These are phyloP conservation scores for Sorex fumeus DNA, from an alignment of 2,113 vertebrate species.

Conservation along the genomic window DNA sequence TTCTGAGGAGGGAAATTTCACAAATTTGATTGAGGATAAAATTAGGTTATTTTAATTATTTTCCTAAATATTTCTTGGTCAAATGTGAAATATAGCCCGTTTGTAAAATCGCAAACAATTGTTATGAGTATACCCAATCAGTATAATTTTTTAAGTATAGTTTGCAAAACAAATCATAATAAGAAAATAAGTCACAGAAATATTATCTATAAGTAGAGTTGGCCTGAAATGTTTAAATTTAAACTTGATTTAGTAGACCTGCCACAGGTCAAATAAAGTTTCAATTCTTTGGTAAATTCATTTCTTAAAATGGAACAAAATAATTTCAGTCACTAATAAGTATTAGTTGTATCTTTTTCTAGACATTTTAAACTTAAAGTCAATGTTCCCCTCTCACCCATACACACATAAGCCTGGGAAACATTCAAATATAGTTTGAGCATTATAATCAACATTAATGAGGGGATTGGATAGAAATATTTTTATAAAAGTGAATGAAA, in stretches of 20 bases:
- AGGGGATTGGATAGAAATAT: background rate
- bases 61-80: background rate
- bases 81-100: background rate
- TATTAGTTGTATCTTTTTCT: conserved; percentile 8
- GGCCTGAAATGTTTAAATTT: background rate
- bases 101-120: background rate
- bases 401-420: background rate
- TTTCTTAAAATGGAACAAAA: conserved; percentile 21
- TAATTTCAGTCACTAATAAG: background rate
- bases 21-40: conserved; percentile 9
- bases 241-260: background rate
- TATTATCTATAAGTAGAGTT: background rate
- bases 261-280: background rate
- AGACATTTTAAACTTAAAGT: conserved; percentile 2
- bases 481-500: conserved; percentile 38
- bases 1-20: background rate
- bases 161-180: background rate
- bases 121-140: background rate
- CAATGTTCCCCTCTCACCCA: background rate
- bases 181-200: background rate
- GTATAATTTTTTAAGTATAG: background rate
- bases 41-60: background rate
- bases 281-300: background rate
- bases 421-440: background rate
- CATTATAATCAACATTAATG: background rate